Percentiles rank a stretch among this genome's conserved stretches.
Conservation (phyloP, 2,113 vertebrate species). For the Macquaria ambigua region DNA sequence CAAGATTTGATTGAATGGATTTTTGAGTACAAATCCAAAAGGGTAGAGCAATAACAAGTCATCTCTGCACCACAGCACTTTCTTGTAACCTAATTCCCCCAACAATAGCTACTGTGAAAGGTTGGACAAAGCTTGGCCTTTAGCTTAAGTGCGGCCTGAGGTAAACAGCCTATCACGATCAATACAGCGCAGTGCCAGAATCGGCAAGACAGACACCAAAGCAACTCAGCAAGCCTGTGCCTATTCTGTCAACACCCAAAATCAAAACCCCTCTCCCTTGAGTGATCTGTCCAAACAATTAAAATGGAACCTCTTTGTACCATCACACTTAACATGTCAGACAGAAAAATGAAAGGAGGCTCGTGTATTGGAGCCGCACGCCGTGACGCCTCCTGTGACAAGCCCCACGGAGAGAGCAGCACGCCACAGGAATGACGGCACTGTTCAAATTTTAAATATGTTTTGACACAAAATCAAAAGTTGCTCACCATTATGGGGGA, state of each 20-base stretch:
- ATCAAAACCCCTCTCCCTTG: slow-evolving; percentile 81
- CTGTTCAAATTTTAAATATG: slow-evolving; percentile 86
- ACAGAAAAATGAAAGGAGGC: slow-evolving; percentile 79
- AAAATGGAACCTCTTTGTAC: slow-evolving; percentile 82
- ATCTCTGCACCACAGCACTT: neutral
- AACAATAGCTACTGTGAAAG: slow-evolving; percentile 14
- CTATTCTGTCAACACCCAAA: slow-evolving; percentile 85
- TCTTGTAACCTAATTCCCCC: slow-evolving; percentile 12
- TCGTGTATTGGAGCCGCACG: slow-evolving; percentile 65
- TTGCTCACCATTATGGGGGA: slow-evolving; percentile 77
- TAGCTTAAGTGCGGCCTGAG: slow-evolving; percentile 44
- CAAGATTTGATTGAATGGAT: slow-evolving; percentile 33
- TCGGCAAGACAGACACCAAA: slow-evolving; percentile 65
- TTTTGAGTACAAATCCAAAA: slow-evolving; percentile 10
- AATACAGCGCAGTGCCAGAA: slow-evolving; percentile 48
- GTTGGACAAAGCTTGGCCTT: slow-evolving; percentile 56
- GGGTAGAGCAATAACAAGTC: slow-evolving; percentile 6
- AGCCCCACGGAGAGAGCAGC: slow-evolving; percentile 76
- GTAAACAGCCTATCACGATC: slow-evolving; percentile 62
- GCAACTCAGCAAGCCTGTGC: slow-evolving; percentile 75
- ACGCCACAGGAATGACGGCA: slow-evolving; percentile 73
- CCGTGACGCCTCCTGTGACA: slow-evolving; percentile 78
- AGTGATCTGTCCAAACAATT: slow-evolving; percentile 87
- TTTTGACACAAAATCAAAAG: slow-evolving; percentile 86
- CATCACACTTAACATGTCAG: slow-evolving; percentile 83